Evolutionary conservation across 2,888 invertebrate genomes (phyloP), one percentile per base, ranked within the genome.

Genomic region (Nezara viridula): DNA sequence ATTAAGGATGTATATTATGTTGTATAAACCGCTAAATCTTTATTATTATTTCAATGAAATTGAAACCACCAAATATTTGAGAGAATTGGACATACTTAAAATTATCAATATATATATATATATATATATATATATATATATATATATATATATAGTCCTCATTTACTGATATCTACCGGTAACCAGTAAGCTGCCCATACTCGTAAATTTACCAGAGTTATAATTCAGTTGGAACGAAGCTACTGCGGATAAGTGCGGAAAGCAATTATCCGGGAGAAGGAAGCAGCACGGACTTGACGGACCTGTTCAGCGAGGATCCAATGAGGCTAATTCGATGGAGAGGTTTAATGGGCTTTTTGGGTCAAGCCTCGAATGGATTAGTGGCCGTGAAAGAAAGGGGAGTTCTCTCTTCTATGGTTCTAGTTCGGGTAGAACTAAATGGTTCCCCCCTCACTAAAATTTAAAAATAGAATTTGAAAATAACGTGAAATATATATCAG

Each of bases 311-410:
- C 14, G 24, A 5, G 24, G 44, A 81, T 81, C 44, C 19, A 44
- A 81, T 44, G 81, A 81, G 44, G 24, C 81, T 81, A 81, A 81
- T 81, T 81, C 81, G n/a, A 81, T 81, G 44, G 40, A 47, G 81
- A 44, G 81, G 12, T 81, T 81, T 81, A 81, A 44, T 81, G 81
- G 81, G 81, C 81, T 81, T 81, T 81, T 44, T 81, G 81, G 81
- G 40, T 81, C 81, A 24, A 44, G 44, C 44, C 44, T n/a, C 81
- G 44, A n/a, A 44, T 81, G 81, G 81, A 81, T 81, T 44, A 81
- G 81, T 47, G 44, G 40, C 24, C 44, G n/a, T 81, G 44, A 47
- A 81, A 81, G 81, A 81, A 81, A 44, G n/a, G 81, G 66, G 4
- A 19, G 37, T 5, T 32, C 66, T 73, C 32, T 37, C 32, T 73